phyloP scores from a whole-genome alignment of 2,888 invertebrate genomes.

The Cheilosia vernalis region DNA sequence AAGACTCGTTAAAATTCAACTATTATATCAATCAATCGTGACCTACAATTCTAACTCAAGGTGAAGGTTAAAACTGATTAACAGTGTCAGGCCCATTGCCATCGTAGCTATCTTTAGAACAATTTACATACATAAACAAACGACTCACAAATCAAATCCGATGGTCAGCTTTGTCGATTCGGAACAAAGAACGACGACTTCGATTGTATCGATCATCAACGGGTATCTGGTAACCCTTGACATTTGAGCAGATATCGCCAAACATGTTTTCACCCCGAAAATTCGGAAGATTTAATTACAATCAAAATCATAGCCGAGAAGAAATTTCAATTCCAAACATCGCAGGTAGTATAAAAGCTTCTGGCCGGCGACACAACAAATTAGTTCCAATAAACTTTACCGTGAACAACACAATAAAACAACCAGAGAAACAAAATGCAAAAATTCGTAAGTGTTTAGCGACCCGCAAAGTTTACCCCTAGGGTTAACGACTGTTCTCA shows the following conservation, averaged over 20 bases:
- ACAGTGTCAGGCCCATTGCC: too few relatives aligned
- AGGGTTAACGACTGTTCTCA: neutral
- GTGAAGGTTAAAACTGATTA: too few relatives aligned
- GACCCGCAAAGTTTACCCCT: neutral
- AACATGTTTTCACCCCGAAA: conserved; percentile 51
- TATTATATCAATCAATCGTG: too few relatives aligned
- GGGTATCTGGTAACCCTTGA: conserved; percentile 27
- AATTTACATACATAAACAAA: neutral
- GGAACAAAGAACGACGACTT: conserved; percentile 29
- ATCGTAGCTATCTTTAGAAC: neutral
- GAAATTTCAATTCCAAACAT: conserved; percentile 8
- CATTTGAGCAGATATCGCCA: conserved; percentile 43
- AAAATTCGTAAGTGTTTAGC: conserved; percentile 53
- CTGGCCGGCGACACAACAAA: neutral
- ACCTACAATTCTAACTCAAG: too few relatives aligned
- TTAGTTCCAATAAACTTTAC: neutral
- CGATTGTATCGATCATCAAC: conserved; percentile 19
- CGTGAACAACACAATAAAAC: conserved; percentile 8
- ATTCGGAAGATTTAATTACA: conserved; percentile 22
- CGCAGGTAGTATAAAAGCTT: neutral
- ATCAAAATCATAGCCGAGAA: conserved; percentile 18
- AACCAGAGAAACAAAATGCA: conserved; percentile 42
- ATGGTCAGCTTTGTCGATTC: conserved; percentile 9
- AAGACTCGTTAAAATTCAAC: too few relatives aligned
- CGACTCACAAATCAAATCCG: conserved; percentile 12